Evolutionary conservation across 2,113 vertebrate species (phyloP), one percentile per base, ranked within the genome.

Genomic region (Cyrtonyx montezumae): DNA sequence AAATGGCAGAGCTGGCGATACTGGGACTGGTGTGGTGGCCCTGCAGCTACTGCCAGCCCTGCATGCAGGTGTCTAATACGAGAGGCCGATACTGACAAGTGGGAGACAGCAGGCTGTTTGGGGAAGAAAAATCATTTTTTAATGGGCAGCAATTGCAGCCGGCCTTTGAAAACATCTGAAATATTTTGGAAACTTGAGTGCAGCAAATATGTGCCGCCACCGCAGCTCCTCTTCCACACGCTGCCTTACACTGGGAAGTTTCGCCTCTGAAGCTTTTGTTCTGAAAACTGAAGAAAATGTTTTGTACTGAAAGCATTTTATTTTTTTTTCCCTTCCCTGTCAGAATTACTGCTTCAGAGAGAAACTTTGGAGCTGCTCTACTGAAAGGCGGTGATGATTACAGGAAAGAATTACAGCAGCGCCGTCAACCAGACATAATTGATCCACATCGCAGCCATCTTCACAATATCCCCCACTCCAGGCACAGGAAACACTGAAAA

Each of bases 401-500:
- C 89, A 93, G 93, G 89, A 92, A 89, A 95, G 93, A 90, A 92
- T 94, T 83, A 78, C 82, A 90, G 87, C 79, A 59, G 79, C 19
- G 82, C 68, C 6, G 56, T 85, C 92, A 68, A 95, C 85, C 91
- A 94, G 94, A 89, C 73, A 32, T 92, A 89, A 94, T 87, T 85
- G 79, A 95, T 90, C 94, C 91, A 69, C 79, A 34, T 36, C 43
- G 80, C 71, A 75, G 58, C 5, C n/a, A 90, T 96, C 88, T 84
- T 91, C 88, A 90, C 93, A 86, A 90, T 86, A 83, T 92, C 63
- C 88, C 94, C 90, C 92, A 86, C 94, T 93, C 86, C 63, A 90
- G 73, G 74, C 82, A 56, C 83, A 86, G 93, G 93, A 96, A 94
- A 91, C 81, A 77, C 91, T 92, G 91, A 81, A 94, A 95, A 94